Percentiles rank a stretch among this genome's conserved stretches.
Evolutionary conservation across 2,797 vertebrate species (phyloP).

Genomic region (Alauda arvensis): DNA sequence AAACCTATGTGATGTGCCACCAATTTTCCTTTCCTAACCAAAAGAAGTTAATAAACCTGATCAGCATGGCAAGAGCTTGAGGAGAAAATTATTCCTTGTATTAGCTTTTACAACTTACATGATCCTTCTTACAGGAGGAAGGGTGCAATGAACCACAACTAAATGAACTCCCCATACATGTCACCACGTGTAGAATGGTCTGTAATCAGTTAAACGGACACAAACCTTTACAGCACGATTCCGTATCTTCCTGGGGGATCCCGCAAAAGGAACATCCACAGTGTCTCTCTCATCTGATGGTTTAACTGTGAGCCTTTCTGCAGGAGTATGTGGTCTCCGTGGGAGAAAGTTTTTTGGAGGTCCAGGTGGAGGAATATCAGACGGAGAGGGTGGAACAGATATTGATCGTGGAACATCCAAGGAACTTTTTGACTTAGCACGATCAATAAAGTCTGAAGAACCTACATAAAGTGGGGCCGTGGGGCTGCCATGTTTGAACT

Average conservation of each 20-base stretch:
- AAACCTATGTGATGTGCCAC: neutral
- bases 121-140: neutral
- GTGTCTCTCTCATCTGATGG: conserved; percentile 81
- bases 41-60: neutral
- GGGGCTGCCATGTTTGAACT: conserved; percentile 95
- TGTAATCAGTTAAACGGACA: neutral
- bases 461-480: conserved; percentile 82
- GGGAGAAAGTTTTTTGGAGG: conserved; percentile 79
- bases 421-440: conserved; percentile 84
- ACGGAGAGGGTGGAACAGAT: conserved; percentile 92
- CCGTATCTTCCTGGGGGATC: conserved; percentile 83
- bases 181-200: fast-evolving
- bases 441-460: conserved; percentile 83
- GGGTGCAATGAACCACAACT: neutral
- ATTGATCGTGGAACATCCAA: conserved; percentile 92
- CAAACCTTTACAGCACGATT: conserved; percentile 84
- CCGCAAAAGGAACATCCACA: conserved; percentile 78
- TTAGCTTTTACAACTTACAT: neutral
- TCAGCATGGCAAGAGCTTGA: neutral
- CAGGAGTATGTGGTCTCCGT: conserved; percentile 91
- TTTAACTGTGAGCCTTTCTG: conserved; percentile 88
- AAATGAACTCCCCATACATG: neutral
- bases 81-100: neutral
- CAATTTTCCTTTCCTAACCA: neutral
- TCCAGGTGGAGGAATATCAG: conserved; percentile 85